Conservation (phyloP, 2,888 invertebrate species). For the Latrodectus hesperus region DNA sequence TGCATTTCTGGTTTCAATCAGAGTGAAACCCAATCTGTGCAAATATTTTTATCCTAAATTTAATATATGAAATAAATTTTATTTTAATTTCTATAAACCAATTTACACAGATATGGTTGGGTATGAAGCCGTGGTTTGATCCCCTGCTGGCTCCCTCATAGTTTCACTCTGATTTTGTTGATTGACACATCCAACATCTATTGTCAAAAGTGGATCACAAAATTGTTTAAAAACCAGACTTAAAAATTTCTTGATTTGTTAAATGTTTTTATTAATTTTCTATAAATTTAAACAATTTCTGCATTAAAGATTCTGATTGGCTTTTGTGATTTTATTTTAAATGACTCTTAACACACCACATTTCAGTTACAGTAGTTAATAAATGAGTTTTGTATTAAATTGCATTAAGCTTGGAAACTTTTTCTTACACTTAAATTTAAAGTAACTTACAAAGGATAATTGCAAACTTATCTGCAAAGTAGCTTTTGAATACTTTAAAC, state of each 20-base stretch:
- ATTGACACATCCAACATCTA: constrained; percentile 8
- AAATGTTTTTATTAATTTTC: not conserved
- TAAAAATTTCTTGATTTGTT: too few species aligned
- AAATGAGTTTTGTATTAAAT: too few species aligned
- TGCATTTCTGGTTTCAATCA: constrained; percentile 12
- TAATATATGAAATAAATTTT: not conserved
- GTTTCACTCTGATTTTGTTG: constrained; percentile 43
- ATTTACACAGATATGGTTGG: constrained; percentile 47
- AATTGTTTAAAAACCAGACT: constrained; percentile 33
- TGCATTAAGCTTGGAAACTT: too few species aligned
- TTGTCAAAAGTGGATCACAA: constrained; percentile 53
- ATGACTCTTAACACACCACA: not conserved
- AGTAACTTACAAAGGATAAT: too few species aligned
- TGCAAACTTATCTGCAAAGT: too few species aligned
- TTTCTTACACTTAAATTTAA: too few species aligned
- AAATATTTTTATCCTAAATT: constrained; percentile 9
- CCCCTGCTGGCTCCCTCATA: constrained; percentile 57
- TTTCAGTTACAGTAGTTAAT: too few species aligned
- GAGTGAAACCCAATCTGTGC: constrained; percentile 50
- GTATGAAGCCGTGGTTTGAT: constrained; percentile 43
- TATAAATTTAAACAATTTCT: not conserved
- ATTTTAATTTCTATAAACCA: not conserved
- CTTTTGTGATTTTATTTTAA: constrained; percentile 1
- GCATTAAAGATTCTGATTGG: constrained; percentile 56
- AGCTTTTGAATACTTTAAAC: too few species aligned